Evolutionary conservation across 1,140 invertebrate species (phyloP).

Genomic region (Himalopsyche phryganea): DNA sequence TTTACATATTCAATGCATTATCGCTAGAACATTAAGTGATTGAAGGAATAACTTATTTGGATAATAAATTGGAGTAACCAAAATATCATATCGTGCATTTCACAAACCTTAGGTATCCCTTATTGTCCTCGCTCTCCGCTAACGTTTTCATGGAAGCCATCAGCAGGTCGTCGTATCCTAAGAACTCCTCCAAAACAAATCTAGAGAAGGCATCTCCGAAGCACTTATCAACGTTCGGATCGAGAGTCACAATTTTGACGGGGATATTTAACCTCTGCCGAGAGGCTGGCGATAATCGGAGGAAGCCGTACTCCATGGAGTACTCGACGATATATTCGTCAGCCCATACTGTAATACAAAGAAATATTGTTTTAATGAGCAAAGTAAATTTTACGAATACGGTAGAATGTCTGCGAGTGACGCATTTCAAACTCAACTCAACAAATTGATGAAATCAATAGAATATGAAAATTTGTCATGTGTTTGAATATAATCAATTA

Average conservation of each 20-base stretch:
- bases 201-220: slow-evolving; percentile 91
- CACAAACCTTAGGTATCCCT: slow-evolving; percentile 79
- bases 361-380: not conserved
- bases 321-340: slow-evolving; percentile 98
- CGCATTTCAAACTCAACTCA: too few species aligned
- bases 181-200: slow-evolving; percentile 85
- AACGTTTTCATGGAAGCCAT: slow-evolving; percentile 95
- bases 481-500: too few species aligned
- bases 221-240: slow-evolving; percentile 83
- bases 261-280: slow-evolving; percentile 85
- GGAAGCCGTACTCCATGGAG: slow-evolving; percentile 93
- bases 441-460: too few species aligned
- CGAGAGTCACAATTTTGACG: slow-evolving; percentile 87
- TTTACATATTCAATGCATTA: too few species aligned
- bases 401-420: too few species aligned
- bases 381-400: too few species aligned
- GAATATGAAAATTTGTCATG: too few species aligned
- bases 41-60: too few species aligned
- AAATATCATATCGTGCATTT: too few species aligned
- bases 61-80: too few species aligned
- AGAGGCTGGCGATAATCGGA: slow-evolving; percentile 82
- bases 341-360: slow-evolving; percentile 60
- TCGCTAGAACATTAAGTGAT: too few species aligned
- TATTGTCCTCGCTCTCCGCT: slow-evolving; percentile 94
- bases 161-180: slow-evolving; percentile 95